Conservation (phyloP, 2,113 vertebrate species). For the Condylura cristata region DNA sequence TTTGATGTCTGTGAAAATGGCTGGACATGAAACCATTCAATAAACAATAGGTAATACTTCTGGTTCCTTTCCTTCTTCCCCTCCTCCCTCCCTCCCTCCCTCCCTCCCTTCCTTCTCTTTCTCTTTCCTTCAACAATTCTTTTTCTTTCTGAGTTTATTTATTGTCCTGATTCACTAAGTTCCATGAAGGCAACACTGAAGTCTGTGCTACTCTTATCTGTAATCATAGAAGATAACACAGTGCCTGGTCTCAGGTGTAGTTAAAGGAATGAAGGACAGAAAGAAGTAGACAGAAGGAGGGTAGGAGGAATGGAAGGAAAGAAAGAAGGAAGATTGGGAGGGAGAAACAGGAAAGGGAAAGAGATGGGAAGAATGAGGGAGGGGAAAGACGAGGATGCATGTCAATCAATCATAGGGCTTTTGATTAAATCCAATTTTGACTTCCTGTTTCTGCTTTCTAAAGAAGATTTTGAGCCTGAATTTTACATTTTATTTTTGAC, state of each 20-base stretch:
- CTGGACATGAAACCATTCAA: not conserved
- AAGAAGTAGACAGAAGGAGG: not conserved
- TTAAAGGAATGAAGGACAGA: not conserved
- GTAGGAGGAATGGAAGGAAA: too few relatives aligned
- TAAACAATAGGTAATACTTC: not conserved
- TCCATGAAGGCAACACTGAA: not conserved
- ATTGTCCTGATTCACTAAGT: not conserved
- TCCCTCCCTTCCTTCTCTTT: too few relatives aligned
- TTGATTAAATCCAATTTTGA: not conserved
- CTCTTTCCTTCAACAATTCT: not conserved
- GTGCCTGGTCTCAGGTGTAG: not conserved
- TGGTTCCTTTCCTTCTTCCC: too few relatives aligned
- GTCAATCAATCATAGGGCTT: not conserved
- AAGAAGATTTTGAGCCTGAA: not conserved
- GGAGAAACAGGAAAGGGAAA: not conserved
- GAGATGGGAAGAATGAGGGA: not conserved
- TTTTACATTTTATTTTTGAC: not conserved
- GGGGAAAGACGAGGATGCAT: too few relatives aligned
- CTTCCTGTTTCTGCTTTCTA: not conserved
- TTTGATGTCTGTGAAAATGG: not conserved
- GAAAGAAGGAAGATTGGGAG: not conserved
- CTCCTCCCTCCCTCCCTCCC: too few relatives aligned
- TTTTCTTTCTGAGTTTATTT: not conserved
- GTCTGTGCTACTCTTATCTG: not conserved
- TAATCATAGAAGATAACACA: not conserved